Conservation (phyloP, 1,140 invertebrate genomes). For the Paralvinella palmiformis region DNA sequence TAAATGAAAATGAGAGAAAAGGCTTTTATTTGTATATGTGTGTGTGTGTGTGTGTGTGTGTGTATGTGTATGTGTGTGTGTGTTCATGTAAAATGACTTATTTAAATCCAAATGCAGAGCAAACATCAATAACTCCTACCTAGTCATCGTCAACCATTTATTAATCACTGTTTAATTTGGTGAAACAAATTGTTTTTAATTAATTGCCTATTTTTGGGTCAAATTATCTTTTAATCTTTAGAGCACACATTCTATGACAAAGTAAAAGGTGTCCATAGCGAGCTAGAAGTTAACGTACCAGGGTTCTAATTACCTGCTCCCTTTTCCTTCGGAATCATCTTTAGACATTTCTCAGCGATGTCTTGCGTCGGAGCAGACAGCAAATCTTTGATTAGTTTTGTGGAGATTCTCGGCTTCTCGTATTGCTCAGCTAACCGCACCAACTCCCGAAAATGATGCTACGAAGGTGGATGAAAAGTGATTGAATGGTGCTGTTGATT, state of each 20-base stretch:
- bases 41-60: too few relatives aligned
- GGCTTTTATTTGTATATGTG: too few relatives aligned
- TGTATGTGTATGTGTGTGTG: too few relatives aligned
- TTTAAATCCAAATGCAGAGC: too few relatives aligned
- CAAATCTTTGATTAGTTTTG: slow-evolving; percentile 47
- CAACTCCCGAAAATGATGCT: slow-evolving; percentile 43
- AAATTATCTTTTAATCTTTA: background rate
- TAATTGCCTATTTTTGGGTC: background rate
- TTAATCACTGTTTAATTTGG: background rate
- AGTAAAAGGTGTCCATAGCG: background rate
- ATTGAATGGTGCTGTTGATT: background rate
- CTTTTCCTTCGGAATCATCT: slow-evolving; percentile 37
- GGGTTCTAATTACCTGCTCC: slow-evolving; percentile 18
- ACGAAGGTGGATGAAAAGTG: slow-evolving; percentile 4
- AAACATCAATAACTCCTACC: too few relatives aligned
- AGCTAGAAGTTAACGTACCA: too few relatives aligned
- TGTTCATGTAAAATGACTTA: too few relatives aligned
- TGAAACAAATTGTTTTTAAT: background rate
- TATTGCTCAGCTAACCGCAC: slow-evolving; percentile 48
- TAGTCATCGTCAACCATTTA: background rate
- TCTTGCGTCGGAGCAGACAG: slow-evolving; percentile 46
- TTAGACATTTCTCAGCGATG: slow-evolving; percentile 43
- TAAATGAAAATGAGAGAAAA: too few relatives aligned
- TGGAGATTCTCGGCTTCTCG: slow-evolving; percentile 43
- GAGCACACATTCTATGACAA: background rate